These are phyloP conservation scores for Tupiocoris notatus DNA, from an alignment of 2,888 invertebrate genomes.

Conservation along the genomic window DNA sequence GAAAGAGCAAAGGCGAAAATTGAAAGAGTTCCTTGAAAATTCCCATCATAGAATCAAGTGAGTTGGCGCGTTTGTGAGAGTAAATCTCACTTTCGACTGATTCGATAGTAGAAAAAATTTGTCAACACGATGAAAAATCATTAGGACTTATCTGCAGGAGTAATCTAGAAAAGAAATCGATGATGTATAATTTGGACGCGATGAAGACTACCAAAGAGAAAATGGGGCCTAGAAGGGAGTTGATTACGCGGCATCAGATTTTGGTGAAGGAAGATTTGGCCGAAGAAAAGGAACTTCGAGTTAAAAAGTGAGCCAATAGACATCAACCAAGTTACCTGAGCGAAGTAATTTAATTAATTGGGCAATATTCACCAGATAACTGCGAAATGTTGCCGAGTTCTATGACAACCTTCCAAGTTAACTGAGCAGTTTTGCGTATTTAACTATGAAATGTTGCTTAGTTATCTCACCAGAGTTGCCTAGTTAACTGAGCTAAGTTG, in stretches of 20 bases:
- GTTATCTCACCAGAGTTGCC: too few relatives aligned
- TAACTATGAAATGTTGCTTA: too few relatives aligned
- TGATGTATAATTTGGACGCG: slow-evolving; percentile 31
- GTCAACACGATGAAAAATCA: too few relatives aligned
- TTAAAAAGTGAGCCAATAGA: slow-evolving; percentile 52
- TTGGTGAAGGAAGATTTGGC: slow-evolving; percentile 57
- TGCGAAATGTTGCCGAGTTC: too few relatives aligned
- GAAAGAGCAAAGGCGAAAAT: slow-evolving; percentile 17
- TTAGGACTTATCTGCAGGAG: background rate
- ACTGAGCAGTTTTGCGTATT: too few relatives aligned
- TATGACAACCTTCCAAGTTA: too few relatives aligned
- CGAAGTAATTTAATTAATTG: too few relatives aligned
- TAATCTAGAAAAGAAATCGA: slow-evolving; percentile 24
- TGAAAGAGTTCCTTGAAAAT: slow-evolving; percentile 22
- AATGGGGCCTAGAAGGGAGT: slow-evolving; percentile 27
- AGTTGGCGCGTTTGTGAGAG: background rate
- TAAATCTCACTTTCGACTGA: background rate
- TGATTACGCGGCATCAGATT: slow-evolving; percentile 53
- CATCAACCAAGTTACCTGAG: too few relatives aligned
- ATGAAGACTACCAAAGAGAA: slow-evolving; percentile 34
- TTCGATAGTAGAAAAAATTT: too few relatives aligned
- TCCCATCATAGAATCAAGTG: slow-evolving; percentile 17
- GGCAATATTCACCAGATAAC: too few relatives aligned
- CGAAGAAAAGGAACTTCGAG: slow-evolving; percentile 59
- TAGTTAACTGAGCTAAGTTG: too few relatives aligned